Conservation (phyloP, 2,797 vertebrate genomes). For the Euthynnus affinis region DNA sequence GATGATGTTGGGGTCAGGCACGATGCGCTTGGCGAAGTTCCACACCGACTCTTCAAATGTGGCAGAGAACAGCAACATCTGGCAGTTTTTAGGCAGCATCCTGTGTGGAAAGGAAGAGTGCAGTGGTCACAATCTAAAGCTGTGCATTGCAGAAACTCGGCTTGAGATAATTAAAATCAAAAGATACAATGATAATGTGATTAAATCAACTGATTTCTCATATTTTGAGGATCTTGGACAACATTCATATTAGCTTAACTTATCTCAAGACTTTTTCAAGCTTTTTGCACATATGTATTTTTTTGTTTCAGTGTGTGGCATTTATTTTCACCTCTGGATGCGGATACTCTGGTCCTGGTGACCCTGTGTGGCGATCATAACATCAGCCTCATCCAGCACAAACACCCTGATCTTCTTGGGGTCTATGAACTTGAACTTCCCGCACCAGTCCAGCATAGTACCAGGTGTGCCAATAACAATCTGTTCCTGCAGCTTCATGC, state of each 20-base stretch:
- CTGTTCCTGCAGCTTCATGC: slow-evolving; percentile 92
- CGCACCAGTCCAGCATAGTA: slow-evolving; percentile 97
- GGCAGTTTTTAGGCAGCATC: slow-evolving; percentile 93
- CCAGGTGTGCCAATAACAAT: slow-evolving; percentile 98
- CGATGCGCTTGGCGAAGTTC: slow-evolving; percentile 95
- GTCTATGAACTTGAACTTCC: slow-evolving; percentile 96
- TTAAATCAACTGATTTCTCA: background rate
- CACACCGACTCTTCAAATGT: slow-evolving; percentile 97
- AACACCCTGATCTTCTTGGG: slow-evolving; percentile 98
- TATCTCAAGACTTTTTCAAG: background rate
- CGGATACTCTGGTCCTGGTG: slow-evolving; percentile 99
- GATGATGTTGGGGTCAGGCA: slow-evolving; percentile 97
- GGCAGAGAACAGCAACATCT: slow-evolving; percentile 98
- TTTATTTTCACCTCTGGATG: slow-evolving; percentile 91
- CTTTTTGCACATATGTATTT: background rate
- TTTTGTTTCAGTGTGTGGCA: background rate
- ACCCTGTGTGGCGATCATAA: slow-evolving; percentile 98
- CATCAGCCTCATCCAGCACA: slow-evolving; percentile 96
- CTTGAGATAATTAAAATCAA: background rate
- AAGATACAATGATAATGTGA: background rate
- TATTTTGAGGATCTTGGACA: no score
- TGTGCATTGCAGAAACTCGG: background rate
- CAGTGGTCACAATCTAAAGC: background rate
- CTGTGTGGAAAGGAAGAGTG: slow-evolving; percentile 74
- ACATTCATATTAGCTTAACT: background rate